Evolutionary conservation across 1,140 invertebrate species (phyloP), one percentile per base, ranked within the genome.

Genomic region (Scaptomyza graminum): DNA sequence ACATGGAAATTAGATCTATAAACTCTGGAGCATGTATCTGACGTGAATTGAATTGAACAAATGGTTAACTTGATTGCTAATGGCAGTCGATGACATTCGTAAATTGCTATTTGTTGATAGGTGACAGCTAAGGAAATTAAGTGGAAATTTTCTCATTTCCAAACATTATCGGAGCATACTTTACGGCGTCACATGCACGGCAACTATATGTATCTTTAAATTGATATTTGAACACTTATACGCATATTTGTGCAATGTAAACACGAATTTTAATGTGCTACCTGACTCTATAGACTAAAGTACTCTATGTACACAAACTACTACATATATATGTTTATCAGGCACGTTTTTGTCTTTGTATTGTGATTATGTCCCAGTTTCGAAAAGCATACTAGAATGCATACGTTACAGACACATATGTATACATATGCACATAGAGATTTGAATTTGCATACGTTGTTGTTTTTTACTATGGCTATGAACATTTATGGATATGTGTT

Each of bases 51-150:
- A 57, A 50, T 44, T 70, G 25, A 51, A 18, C 60, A 56, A 56
- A 51, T 70, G 51, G 49, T 56, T 46, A 50, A 55, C 63, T 31
- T 51, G 13, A 43, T 56, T 71, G 68, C 28, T 55, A 57, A 52
- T 64, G 61, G 46, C 61, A 57, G 52, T n/a, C 44, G 51, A 52
- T 13, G 28, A 28, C 28, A 1, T 50, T 34, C 66, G 69, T 72
- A 63, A 49, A 66, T 67, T 60, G 34, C 31, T 59, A 34, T 9
- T 34, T 56, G 47, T 0, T 39, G 55, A 54, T 54, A 72, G 51
- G 55, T 34, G 31, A 60, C 69, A 67, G 69, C 37, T 15, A 8
- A 52, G 69, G 69, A 72, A 72, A 72, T 72, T 60, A 61, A 60
- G 63, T 52, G 63, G 39, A 66, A 54, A 64, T 60, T 60, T 43